A percentile compares a stretch with the other conserved stretches of the same genome.
These are phyloP conservation scores for Aphis gossypii DNA, from an alignment of 1,140 invertebrate species.

Conservation along the genomic window DNA sequence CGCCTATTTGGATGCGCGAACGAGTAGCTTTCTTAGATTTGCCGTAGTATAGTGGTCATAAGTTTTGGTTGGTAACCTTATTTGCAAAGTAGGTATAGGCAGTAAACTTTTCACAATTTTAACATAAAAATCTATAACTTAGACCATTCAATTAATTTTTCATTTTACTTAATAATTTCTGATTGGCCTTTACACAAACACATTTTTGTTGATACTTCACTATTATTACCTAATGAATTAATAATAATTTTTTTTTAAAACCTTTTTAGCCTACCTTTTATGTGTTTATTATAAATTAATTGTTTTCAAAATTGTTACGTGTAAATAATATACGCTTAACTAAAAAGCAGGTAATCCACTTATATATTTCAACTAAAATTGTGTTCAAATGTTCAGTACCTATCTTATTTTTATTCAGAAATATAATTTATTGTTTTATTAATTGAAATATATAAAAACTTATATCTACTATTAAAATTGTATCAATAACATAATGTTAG, in stretches of 20 bases:
- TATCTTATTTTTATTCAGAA: background rate
- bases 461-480: background rate
- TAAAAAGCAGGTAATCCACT: background rate
- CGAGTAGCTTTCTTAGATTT: no score
- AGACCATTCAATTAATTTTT: no score
- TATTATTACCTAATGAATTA: background rate
- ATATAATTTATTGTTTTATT: background rate
- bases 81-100: background rate
- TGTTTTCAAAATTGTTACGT: background rate
- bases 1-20: no score
- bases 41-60: no score
- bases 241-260: background rate
- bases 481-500: background rate
- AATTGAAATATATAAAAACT: background rate
- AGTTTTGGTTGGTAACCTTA: background rate
- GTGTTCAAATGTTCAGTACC: background rate
- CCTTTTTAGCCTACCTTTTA: background rate
- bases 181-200: background rate
- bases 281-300: background rate
- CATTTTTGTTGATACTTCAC: no score
- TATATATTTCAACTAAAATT: background rate
- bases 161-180: background rate
- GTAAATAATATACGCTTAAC: background rate
- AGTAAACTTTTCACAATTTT: background rate
- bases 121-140: background rate